Evolutionary conservation across 2,888 invertebrate species (phyloP), one percentile per base, ranked within the genome.

Genomic region (Melinopterus prodromus): DNA sequence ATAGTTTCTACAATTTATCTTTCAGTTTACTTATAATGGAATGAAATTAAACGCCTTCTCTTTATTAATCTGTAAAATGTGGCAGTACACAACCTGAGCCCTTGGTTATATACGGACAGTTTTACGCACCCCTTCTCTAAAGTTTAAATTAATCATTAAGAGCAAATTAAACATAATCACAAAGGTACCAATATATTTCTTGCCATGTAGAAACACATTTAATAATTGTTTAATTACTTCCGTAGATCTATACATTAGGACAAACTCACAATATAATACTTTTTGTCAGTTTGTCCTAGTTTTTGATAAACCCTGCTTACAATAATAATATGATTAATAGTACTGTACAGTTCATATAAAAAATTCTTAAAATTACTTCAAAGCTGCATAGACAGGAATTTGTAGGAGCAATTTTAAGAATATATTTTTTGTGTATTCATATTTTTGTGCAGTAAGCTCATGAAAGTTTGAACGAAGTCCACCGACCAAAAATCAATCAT

Each of bases 51-150:
- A 53, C 12, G 12, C 53, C 53, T 53, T 53, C 9, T 78, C 16
- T 16, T 15, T 12, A 15, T 70, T 6, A 70, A 16, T 81, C 80
- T 81, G 80, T 83, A 82, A 82, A 83, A 80, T 83, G 84, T 81
- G 71, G 71, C 83, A 80, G 79, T 81, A 84, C 83, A 83, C 80
- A 84, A 84, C 83, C 85, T 85, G 86, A 86, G 85, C 86, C 85
- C 85, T 78, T 82, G 84, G 81, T 83, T 84, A 84, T 84, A 81
- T 83, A 81, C 79, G 78, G 84, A 80, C 84, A 84, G 82, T 81
- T 83, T 81, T 77, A 72, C 79, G 69, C 75, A 26, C 15, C 36
- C 26, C 16, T 76, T 35, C 35, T 76, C 14, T 38, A 35, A 53
- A 76, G 37, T 35, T 53, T 16, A 76, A 35, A 36, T 75, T 75